Percentiles rank a stretch among this genome's conserved stretches.
Conservation (phyloP, 2,888 invertebrate genomes). For the Chromoteleia sp. region DNA sequence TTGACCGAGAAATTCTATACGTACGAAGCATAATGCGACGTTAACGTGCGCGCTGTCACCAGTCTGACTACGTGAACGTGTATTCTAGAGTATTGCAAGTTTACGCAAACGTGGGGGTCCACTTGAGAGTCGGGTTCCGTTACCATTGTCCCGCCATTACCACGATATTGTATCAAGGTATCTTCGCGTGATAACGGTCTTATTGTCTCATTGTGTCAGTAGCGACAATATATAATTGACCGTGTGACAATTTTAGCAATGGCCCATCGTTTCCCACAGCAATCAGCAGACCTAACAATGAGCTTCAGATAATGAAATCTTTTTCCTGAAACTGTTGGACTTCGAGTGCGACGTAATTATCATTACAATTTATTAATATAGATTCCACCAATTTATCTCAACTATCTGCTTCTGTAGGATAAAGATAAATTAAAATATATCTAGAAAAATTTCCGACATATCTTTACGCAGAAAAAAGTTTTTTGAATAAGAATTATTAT, state of each 20-base stretch:
- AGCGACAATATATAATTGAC: constrained; percentile 45
- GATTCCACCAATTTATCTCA: too few species aligned
- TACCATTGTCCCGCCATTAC: constrained; percentile 42
- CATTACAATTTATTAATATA: constrained; percentile 1
- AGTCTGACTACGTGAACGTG: constrained; percentile 33
- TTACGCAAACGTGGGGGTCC: constrained; percentile 43
- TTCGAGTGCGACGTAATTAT: not conserved
- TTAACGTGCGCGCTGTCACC: constrained; percentile 47
- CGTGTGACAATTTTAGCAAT: constrained; percentile 43
- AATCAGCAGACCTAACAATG: constrained; percentile 11
- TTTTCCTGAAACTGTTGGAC: constrained; percentile 6
- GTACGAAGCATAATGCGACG: constrained; percentile 37
- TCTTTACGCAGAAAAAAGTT: too few species aligned
- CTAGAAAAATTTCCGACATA: too few species aligned
- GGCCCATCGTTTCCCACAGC: constrained; percentile 32
- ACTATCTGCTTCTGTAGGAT: too few species aligned
- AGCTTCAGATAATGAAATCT: constrained; percentile 24
- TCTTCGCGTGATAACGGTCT: constrained; percentile 45
- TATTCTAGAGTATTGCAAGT: constrained; percentile 21
- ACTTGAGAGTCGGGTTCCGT: constrained; percentile 46
- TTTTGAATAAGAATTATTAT: too few species aligned
- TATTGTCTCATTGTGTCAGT: constrained; percentile 36
- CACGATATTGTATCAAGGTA: constrained; percentile 47
- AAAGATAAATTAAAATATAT: too few species aligned
- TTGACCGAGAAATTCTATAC: constrained; percentile 29